Evolutionary conservation across 92 coral and sea anemone genomes (phyloP).

Genomic region (Palythoa grandiflora): DNA sequence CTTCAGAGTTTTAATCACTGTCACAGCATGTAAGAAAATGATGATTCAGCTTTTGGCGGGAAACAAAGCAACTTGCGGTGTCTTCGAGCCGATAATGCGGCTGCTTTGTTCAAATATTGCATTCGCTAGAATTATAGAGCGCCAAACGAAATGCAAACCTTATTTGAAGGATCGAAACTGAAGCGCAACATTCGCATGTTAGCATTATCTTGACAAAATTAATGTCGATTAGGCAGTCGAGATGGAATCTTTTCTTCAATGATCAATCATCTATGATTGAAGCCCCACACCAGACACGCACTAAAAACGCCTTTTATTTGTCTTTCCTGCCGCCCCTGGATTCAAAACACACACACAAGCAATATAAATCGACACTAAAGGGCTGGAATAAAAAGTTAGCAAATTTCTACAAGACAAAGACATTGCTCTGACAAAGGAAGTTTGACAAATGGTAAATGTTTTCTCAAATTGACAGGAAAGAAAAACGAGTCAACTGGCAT

Average conservation of each 20-base stretch:
- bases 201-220: neutral
- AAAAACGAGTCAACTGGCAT: no score
- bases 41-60: constrained; percentile 50
- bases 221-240: neutral
- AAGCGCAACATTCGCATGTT: neutral
- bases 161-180: neutral
- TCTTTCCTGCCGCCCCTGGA: neutral
- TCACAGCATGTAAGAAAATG: constrained; percentile 6
- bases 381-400: neutral
- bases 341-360: neutral
- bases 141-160: neutral
- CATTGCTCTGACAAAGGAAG: neutral
- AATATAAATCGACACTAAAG: neutral
- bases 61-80: constrained; percentile 44
- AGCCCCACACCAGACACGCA: neutral
- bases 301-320: neutral
- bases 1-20: constrained; percentile 6
- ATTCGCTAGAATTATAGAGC: neutral
- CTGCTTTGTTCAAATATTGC: neutral
- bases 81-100: constrained; percentile 1
- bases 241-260: constrained; percentile 3
- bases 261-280: neutral
- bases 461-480: neutral
- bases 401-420: neutral
- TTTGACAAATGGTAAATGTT: constrained; percentile 10